Evolutionary conservation across 2,888 invertebrate species (phyloP).

Genomic region (Argynnis bischoffii): DNA sequence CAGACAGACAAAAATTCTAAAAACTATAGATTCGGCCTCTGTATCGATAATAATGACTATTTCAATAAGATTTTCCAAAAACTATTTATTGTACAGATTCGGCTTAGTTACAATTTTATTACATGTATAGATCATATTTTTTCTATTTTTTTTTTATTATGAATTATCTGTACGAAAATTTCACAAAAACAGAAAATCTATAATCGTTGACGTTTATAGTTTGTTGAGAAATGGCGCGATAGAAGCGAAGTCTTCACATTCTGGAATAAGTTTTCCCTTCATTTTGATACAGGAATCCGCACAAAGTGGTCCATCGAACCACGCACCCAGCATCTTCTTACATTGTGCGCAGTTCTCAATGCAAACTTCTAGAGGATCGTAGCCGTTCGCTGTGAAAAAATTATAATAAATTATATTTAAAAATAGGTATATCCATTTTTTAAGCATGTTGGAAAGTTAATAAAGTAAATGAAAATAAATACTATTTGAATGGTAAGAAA

Average conservation of each 20-base stretch:
- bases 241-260: slow-evolving; percentile 91
- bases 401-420: background rate
- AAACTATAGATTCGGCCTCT: too few relatives aligned
- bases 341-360: slow-evolving; percentile 94
- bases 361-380: slow-evolving; percentile 86
- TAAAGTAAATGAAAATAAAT: too few relatives aligned
- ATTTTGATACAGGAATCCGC: slow-evolving; percentile 92
- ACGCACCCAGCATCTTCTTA: slow-evolving; percentile 93
- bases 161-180: background rate
- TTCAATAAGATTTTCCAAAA: too few relatives aligned
- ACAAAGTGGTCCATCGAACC: slow-evolving; percentile 93
- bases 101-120: too few relatives aligned
- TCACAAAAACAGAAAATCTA: background rate
- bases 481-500: too few relatives aligned
- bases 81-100: too few relatives aligned
- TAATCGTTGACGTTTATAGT: slow-evolving; percentile 47
- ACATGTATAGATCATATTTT: too few relatives aligned
- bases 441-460: background rate
- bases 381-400: slow-evolving; percentile 65
- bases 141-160: too few relatives aligned
- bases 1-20: too few relatives aligned
- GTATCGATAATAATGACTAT: too few relatives aligned
- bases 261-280: slow-evolving; percentile 91
- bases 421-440: background rate
- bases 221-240: slow-evolving; percentile 89